Base-by-base conservation (phyloP, 1,140 invertebrate species). In the Bombus sibiricus region DNA sequence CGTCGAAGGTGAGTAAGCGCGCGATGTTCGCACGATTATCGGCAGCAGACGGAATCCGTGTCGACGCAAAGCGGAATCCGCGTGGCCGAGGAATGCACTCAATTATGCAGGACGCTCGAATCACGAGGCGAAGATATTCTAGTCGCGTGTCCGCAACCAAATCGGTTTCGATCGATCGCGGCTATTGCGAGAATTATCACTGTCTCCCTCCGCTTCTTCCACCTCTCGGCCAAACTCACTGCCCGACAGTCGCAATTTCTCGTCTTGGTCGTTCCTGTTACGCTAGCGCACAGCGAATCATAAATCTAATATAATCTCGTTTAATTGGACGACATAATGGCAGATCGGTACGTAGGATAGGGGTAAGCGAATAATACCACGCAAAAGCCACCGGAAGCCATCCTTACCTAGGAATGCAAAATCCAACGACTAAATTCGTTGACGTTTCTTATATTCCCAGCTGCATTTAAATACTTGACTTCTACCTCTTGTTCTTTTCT, bases 151-250 rank as follows among this genome's bases (percentile, higher is more conserved):
- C 81, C 81, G 74, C 81, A 83, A 78, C 81, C 81, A 43, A 83
- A 83, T 83, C 81, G 74, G 81, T 43, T 78, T 77, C 64, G n/a
- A 83, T 83, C 81, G 81, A 83, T 83, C 57, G 81, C 81, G 74
- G 81, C 62, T 66, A 68, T 69, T 53, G 81, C 43, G 74, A 69
- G 74, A 83, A 83, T 83, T 83, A 83, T 83, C 74, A 2, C 25
- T 15, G 34, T 43, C 41, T 64, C 62, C 43, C 22, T 28, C 64
- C 64, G 47, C 18, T 83, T 76, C 72, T 76, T 76, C 73, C 15
- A 68, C 81, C 81, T 18, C 47, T 18, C 47, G 47, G 18, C 6
- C 18, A 10, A 66, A 43, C 41, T 28, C 10, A 1, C 28, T 22
- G 22, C 18, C 25, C 15, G 5, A 25, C 4, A 1, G 25, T 59